Evolutionary conservation across 2,888 invertebrate genomes (phyloP), one percentile per base, ranked within the genome.

Genomic region (Trisateles emortualis): DNA sequence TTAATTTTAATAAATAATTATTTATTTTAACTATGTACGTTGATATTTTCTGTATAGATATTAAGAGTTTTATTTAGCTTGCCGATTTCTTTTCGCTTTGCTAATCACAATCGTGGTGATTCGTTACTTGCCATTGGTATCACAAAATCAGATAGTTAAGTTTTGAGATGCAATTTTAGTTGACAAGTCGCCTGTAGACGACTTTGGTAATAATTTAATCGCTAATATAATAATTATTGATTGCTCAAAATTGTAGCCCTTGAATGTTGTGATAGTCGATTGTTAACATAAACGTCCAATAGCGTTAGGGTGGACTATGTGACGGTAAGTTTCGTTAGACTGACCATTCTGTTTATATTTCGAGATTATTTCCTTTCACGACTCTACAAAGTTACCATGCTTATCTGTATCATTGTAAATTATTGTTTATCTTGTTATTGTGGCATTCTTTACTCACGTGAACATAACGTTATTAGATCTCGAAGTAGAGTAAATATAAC

Each of bases 71-170:
- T 75, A 76, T 76, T 78, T 81, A 78, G 83, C 88, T 90, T 90
- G 89, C 88, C 90, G 77, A 79, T 72, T 72, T 68, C 61, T 67
- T 79, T 77, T 79, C 72, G 81, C 79, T 85, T 87, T 59, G 72
- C 65, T 64, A 74, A 72, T 67, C 39, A 63, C 46, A 40, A 71
- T 67, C 65, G 52, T 55, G 61, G 64, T 64, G 60, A 65, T 74
- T 66, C 63, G 66, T 67, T 68, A 81, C 88, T 89, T 90, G 89
- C 90, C 90, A 87, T 80, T 73, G 79, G 82, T 85, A 81, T 85
- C 83, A 83, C 81, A 83, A 83, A 83, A 63, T 66, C 64, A 62
- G 19, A n/a, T 41, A 53, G 43, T 53, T 62, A 57, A 57, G 58
- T 60, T 43, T 47, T 42, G 35, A 44, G 16, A 56, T 24, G 49